Conservation (phyloP, 2,888 invertebrate genomes). For the Drosophila niveifrons region DNA sequence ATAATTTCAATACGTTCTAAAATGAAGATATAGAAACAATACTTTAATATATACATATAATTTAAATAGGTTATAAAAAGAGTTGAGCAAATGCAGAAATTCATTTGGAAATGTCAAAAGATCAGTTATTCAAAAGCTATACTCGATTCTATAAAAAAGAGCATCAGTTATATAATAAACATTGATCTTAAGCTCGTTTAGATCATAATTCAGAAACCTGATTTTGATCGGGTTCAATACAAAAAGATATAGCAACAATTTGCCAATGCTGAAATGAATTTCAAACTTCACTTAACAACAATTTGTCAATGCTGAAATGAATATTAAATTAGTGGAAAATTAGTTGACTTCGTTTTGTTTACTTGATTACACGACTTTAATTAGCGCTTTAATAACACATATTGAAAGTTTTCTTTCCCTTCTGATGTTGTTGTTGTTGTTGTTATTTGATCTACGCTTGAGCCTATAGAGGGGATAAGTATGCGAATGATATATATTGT, state of each 20-base stretch:
- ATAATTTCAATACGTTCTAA: no score
- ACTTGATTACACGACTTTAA: background rate
- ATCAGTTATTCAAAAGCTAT: background rate
- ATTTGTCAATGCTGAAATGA: no score
- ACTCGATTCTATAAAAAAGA: background rate
- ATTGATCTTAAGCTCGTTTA: background rate
- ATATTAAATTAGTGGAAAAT: no score
- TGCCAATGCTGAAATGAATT: background rate
- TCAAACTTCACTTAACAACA: no score
- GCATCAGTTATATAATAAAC: background rate
- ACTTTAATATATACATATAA: no score
- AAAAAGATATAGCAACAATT: background rate
- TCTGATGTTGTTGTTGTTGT: background rate
- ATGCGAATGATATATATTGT: background rate
- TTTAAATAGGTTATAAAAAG: no score
- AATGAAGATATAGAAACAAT: no score
- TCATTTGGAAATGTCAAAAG: background rate
- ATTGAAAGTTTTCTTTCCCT: no score
- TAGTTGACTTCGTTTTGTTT: no score
- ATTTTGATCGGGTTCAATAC: background rate
- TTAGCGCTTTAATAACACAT: background rate
- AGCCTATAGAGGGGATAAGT: conserved; percentile 5
- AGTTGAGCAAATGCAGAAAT: no score
- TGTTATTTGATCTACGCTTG: conserved; percentile 10
- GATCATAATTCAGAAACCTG: background rate